Percentiles rank a stretch among this genome's conserved stretches.
Evolutionary conservation across 2,888 invertebrate species (phyloP).

Genomic region (Drosophila diplacantha): DNA sequence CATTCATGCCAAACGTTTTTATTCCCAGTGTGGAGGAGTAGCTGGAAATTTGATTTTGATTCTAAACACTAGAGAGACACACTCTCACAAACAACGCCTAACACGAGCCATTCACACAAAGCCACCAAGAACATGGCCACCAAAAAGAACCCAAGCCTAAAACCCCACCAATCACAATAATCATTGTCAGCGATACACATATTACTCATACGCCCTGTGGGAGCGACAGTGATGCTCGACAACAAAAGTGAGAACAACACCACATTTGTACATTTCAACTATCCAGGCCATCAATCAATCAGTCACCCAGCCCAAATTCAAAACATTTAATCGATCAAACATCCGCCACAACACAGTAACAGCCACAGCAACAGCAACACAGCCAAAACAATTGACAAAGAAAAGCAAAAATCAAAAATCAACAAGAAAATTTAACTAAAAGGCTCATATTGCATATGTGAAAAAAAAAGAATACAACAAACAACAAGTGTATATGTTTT

Average conservation of each 20-base stretch:
- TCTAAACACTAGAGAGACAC: conserved; percentile 42
- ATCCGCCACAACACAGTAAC: conserved; percentile 30
- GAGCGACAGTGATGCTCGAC: conserved; percentile 20
- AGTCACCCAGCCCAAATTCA: conserved; percentile 46
- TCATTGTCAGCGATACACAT: conserved; percentile 34
- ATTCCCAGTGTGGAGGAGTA: conserved; percentile 41
- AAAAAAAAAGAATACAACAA: conserved; percentile 17
- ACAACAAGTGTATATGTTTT: conserved; percentile 44
- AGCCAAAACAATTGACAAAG: conserved; percentile 38
- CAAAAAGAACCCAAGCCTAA: conserved; percentile 2
- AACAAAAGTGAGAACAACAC: no score
- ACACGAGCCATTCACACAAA: conserved; percentile 44
- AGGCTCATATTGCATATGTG: conserved; percentile 38
- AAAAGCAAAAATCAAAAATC: conserved; percentile 60
- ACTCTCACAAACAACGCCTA: conserved; percentile 12
- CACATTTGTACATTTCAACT: conserved; percentile 45
- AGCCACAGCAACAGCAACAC: conserved; percentile 28
- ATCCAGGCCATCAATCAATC: conserved; percentile 37
- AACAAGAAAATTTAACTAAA: conserved; percentile 50
- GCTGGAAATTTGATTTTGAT: conserved; percentile 77
- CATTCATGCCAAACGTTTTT: conserved; percentile 59
- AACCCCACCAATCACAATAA: conserved; percentile 24
- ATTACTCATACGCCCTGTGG: conserved; percentile 46
- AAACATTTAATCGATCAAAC: conserved; percentile 64
- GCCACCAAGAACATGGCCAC: conserved; percentile 56